Base-by-base conservation (phyloP, 2,888 invertebrate species). In the Calephelis perditalis region DNA sequence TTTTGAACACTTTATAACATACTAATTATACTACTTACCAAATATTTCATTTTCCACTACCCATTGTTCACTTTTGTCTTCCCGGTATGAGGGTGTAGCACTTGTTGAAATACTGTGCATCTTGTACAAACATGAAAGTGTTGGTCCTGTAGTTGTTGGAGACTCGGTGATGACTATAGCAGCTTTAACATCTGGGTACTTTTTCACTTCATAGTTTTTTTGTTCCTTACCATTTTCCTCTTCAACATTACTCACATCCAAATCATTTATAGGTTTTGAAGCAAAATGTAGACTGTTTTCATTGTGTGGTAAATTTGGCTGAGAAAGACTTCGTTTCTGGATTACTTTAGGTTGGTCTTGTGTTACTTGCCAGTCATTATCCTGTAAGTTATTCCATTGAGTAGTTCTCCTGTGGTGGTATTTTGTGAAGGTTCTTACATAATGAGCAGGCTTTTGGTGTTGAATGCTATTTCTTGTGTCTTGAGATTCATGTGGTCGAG, bases 381-480 rank as follows among this genome's bases (percentile, higher is more conserved):
- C 84, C 62, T 74, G 77, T 15, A 69, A 49, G 58, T 76, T 77
- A 59, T 82, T 82, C 82, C 84, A 82, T 49, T 84, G 86, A 61
- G 80, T 86, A 26, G 86, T 85, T 62, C 90, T 77, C 68, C 86
- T 82, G 62, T 90, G 90, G 47, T 89, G 90, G 60, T 89, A 87
- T 74, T 89, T 90, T 0, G 87, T 89, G 66, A 89, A 90, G 5
- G 88, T 87, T 56, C 90, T 77, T n/a, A 89, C 87, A 70, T 86
- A 90, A 66, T 86, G 82, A 0, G 79, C 67, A 3, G 88, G 82
- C 68, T 86, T 90, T 11, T 74, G 68, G 37, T 84, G 82, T 46
- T 87, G 85, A 64, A 88, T 86, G 12, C 75, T 78, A 68, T 86
- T 86, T 62, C 74, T 77, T 1, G 74, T 65, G 55, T 89, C 84